Evolutionary conservation across 2,113 vertebrate genomes (phyloP), one percentile per base, ranked within the genome.

Genomic region (Cyrtonyx montezumae): DNA sequence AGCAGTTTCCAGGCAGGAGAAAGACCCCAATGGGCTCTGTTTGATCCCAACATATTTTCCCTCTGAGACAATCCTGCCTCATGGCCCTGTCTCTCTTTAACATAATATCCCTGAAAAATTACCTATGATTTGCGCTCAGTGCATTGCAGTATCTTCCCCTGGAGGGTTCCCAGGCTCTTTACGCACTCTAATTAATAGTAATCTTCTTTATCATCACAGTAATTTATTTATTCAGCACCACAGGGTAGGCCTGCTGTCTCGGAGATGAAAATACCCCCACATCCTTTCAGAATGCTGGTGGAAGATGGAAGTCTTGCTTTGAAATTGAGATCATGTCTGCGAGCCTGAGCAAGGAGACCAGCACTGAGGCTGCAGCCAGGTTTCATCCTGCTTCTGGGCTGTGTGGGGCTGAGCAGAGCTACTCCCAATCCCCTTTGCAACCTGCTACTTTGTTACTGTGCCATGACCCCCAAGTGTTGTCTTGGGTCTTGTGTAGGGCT

Each of bases 111-210:
- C 78, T 94, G 53, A 45, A 78, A 91, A 82, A 69, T 13, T 9
- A 21, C 34, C 6, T 82, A 30, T 56, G 67, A 87, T 94, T 92
- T 94, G 43, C 2, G 4, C 67, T 87, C 62, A 65, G 0, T 84
- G 53, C 67, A 53, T 53, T 61, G 36, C 84, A 94, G 34, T 43
- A 66, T 69, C 23, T 87, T 91, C 53, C 89, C 78, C 81, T 76
- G 62, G 75, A 88, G 94, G 61, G 13, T 92, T 86, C 84, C 56
- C 34, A 84, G 80, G 28, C 62, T 88, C 61, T 84, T 94, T 79
- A 93, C 59, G 34, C 43, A 63, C 70, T 91, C 51, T 93, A 88
- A 92, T 91, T 92, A 95, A 87, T 94, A 94, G 82, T 84, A 63
- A 79, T 92, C 66, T 93, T 45, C 67, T 73, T 82, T 69, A 66